These are phyloP conservation scores for Abrostola tripartita DNA, from an alignment of 2,888 invertebrate species.

Conservation along the genomic window DNA sequence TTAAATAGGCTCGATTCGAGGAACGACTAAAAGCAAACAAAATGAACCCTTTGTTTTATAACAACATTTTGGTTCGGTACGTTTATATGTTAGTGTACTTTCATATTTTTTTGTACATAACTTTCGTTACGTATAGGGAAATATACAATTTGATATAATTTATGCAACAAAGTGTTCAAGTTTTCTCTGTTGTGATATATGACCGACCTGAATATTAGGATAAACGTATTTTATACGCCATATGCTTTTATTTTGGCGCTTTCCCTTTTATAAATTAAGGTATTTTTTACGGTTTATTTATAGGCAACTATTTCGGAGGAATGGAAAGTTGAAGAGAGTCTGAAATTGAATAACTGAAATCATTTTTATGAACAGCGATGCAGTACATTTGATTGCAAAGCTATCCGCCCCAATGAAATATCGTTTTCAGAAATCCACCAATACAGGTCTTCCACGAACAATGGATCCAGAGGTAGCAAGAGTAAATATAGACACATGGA, in stretches of 20 bases:
- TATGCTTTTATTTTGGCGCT: constrained; percentile 23
- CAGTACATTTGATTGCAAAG: too few relatives aligned
- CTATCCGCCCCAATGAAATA: too few relatives aligned
- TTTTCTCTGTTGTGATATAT: constrained; percentile 29
- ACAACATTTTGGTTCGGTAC: not conserved
- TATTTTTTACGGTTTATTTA: not conserved
- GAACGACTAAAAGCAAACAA: not conserved
- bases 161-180: constrained; percentile 49
- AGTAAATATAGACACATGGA: not conserved
- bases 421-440: not conserved
- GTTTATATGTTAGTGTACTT: constrained; percentile 14
- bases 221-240: constrained; percentile 29
- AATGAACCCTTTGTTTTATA: not conserved
- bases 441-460: not conserved
- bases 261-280: constrained; percentile 1
- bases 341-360: too few relatives aligned
- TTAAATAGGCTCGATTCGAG: too few relatives aligned
- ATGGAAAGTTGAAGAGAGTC: too few relatives aligned
- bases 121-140: constrained; percentile 22
- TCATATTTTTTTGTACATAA: constrained; percentile 13
- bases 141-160: constrained; percentile 49
- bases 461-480: not conserved
- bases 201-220: constrained; percentile 22
- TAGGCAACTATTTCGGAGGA: too few relatives aligned
- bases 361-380: too few relatives aligned